Conservation (phyloP, 2,888 invertebrate genomes). For the Meliscaeva auricollis region DNA sequence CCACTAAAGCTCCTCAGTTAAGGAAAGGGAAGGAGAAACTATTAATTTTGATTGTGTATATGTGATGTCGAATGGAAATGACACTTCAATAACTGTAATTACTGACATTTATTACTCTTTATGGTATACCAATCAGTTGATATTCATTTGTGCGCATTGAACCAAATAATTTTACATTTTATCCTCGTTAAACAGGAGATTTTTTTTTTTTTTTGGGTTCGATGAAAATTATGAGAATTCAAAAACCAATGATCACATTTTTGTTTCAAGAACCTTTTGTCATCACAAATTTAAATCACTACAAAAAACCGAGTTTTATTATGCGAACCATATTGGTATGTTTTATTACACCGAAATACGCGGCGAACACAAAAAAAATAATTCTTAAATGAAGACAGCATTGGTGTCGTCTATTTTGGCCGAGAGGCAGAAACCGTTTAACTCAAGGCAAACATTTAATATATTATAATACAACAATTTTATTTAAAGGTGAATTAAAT, state of each 20-base stretch:
- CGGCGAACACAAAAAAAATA: background rate
- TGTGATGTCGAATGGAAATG: background rate
- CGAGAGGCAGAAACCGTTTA: background rate
- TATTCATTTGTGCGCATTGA: too few species aligned
- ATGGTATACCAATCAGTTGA: background rate
- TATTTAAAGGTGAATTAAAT: constrained; percentile 4
- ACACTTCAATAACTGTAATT: background rate
- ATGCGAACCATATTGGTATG: too few species aligned
- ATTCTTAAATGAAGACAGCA: background rate
- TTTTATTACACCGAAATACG: too few species aligned
- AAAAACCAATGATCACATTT: too few species aligned
- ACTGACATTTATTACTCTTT: background rate
- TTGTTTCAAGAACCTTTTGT: too few species aligned
- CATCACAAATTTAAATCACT: too few species aligned
- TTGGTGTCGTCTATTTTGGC: background rate
- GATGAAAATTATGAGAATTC: too few species aligned
- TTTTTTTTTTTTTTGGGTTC: too few species aligned
- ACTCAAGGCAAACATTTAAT: background rate
- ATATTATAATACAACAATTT: background rate
- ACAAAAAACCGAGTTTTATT: too few species aligned
- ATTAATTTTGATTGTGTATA: background rate
- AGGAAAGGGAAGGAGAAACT: background rate
- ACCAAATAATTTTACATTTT: too few species aligned
- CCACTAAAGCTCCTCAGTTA: background rate
- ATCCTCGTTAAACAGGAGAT: too few species aligned